Percentiles rank a stretch among this genome's conserved stretches.
Evolutionary conservation across 2,797 vertebrate genomes (phyloP).

Genomic region (Lycodopsis pacificus): DNA sequence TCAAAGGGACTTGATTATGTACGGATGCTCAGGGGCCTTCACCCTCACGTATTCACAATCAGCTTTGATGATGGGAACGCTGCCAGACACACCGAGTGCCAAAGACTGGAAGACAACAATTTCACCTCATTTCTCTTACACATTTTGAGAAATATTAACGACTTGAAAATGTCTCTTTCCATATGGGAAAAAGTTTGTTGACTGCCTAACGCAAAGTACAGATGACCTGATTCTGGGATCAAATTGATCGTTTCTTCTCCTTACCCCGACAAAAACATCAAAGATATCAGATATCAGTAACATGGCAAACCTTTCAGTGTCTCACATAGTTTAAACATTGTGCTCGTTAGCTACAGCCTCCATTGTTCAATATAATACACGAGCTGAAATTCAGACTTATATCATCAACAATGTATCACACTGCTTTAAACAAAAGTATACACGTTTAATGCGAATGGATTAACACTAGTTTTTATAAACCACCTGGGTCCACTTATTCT

Average conservation of each 20-base stretch:
- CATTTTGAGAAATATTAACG: neutral
- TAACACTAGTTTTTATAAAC: neutral
- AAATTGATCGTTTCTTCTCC: neutral
- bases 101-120: neutral
- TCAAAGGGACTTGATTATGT: neutral
- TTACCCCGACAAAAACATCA: neutral
- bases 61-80: neutral
- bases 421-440: neutral
- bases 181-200: neutral
- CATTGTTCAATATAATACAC: neutral
- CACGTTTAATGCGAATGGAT: neutral
- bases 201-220: neutral
- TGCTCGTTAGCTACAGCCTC: neutral
- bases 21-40: neutral
- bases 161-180: neutral
- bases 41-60: neutral
- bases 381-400: neutral
- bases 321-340: neutral
- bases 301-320: neutral
- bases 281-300: neutral
- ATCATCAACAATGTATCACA: neutral
- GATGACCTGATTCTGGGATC: neutral
- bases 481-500: neutral
- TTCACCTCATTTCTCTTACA: neutral
- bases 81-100: neutral